A percentile compares a stretch with the other conserved stretches of the same genome.
These are phyloP conservation scores for Physeter macrocephalus DNA, from an alignment of 2,113 vertebrate genomes.

Conservation along the genomic window DNA sequence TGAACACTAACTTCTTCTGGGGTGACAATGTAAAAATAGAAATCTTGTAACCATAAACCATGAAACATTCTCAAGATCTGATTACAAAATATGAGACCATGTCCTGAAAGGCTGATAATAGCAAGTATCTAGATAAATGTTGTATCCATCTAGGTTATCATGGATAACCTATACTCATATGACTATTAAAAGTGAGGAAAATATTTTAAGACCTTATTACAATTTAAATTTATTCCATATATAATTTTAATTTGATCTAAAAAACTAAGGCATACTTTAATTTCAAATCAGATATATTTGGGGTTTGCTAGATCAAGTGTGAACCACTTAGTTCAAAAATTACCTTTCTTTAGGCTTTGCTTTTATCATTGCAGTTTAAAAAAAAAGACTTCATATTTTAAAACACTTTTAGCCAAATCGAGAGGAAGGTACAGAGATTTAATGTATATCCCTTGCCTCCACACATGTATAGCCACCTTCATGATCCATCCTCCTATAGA, in stretches of 20 bases:
- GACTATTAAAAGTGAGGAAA: background rate
- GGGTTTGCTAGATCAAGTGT: background rate
- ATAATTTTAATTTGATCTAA: background rate
- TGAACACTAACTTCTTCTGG: background rate
- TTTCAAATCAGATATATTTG: background rate
- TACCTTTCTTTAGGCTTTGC: background rate
- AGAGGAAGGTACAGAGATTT: background rate
- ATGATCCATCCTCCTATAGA: background rate
- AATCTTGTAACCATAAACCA: background rate
- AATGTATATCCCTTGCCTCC: background rate
- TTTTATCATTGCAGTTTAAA: background rate
- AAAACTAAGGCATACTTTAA: background rate
- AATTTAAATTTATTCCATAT: background rate
- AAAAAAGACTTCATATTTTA: background rate
- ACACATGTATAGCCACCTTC: background rate
- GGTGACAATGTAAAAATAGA: background rate
- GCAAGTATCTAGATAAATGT: background rate
- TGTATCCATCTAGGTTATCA: background rate
- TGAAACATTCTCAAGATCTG: background rate
- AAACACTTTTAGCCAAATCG: background rate
- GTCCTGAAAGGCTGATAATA: background rate
- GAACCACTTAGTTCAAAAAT: background rate
- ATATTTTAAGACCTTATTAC: background rate
- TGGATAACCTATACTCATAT: background rate
- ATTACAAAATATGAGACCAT: background rate